These are phyloP conservation scores for Piprites chloris DNA, from an alignment of 2,113 vertebrate genomes.

Conservation along the genomic window DNA sequence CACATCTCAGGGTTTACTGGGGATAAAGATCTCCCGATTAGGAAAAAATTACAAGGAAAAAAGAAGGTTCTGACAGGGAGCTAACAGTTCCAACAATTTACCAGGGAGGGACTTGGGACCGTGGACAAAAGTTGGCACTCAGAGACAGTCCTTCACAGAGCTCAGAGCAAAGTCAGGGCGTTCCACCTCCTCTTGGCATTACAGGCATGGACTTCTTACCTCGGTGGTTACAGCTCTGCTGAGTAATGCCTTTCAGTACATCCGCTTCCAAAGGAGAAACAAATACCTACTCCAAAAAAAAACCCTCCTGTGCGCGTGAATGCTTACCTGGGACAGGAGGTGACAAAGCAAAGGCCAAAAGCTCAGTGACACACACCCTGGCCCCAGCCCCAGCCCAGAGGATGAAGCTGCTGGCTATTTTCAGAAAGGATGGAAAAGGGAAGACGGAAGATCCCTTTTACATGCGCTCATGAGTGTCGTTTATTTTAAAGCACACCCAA, in stretches of 20 bases:
- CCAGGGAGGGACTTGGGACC: neutral
- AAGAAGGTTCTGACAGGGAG: neutral
- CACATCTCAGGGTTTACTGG: neutral
- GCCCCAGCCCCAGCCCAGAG: neutral
- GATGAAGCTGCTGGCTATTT: neutral
- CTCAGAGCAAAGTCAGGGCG: neutral
- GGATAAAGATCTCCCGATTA: neutral
- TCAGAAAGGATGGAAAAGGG: neutral
- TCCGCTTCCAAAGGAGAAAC: neutral
- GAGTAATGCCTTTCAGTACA: conserved; percentile 6
- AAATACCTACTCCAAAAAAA: neutral
- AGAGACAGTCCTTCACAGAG: neutral
- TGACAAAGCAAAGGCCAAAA: neutral
- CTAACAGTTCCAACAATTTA: neutral
- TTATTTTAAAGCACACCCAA: neutral
- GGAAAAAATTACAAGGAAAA: neutral
- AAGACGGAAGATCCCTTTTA: neutral
- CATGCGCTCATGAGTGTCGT: rapidly evolving
- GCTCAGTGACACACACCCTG: neutral
- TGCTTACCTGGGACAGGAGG: neutral
- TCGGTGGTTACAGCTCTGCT: neutral
- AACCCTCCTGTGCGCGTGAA: neutral
- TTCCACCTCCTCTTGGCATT: neutral
- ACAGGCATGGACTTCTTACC: neutral
- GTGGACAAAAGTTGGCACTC: neutral